Conservation (phyloP, 37 sponge, comb jelly and placozoan genomes). For the Mnemiopsis leidyi region DNA sequence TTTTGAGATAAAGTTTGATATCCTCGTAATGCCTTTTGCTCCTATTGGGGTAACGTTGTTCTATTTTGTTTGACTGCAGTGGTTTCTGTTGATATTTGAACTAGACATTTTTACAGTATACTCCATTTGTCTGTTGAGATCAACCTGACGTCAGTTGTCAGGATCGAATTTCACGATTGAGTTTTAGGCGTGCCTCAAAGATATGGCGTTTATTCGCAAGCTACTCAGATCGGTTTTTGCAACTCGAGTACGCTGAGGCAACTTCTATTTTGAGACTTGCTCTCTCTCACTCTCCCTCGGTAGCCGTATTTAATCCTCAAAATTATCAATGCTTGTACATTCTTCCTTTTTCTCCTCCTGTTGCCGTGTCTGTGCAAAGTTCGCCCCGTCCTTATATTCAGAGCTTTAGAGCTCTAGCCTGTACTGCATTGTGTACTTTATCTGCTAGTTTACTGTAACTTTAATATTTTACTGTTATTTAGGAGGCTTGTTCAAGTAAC, state of each 20-base stretch:
- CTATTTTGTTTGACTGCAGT: neutral
- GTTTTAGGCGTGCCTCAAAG: neutral
- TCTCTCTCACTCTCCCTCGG: neutral
- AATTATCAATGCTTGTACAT: neutral
- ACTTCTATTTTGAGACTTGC: neutral
- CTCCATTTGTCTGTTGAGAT: neutral
- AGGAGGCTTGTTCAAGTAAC: neutral
- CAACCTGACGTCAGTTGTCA: neutral
- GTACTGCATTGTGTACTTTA: too few species aligned
- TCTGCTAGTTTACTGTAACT: too few species aligned
- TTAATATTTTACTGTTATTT: neutral
- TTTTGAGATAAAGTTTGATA: too few species aligned
- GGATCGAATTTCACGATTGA: neutral
- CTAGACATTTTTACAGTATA: too few species aligned
- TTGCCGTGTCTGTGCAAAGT: too few species aligned
- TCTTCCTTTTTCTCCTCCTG: neutral
- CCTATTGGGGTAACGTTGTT: neutral
- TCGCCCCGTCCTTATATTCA: too few species aligned
- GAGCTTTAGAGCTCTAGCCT: too few species aligned
- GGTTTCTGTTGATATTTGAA: too few species aligned
- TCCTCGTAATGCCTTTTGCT: too few species aligned
- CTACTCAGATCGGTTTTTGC: neutral
- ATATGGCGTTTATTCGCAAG: neutral
- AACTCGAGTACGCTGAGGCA: neutral
- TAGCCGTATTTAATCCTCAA: neutral